phyloP scores from a whole-genome alignment of 2,888 invertebrate genomes.

The Nesidiocoris tenuis region DNA sequence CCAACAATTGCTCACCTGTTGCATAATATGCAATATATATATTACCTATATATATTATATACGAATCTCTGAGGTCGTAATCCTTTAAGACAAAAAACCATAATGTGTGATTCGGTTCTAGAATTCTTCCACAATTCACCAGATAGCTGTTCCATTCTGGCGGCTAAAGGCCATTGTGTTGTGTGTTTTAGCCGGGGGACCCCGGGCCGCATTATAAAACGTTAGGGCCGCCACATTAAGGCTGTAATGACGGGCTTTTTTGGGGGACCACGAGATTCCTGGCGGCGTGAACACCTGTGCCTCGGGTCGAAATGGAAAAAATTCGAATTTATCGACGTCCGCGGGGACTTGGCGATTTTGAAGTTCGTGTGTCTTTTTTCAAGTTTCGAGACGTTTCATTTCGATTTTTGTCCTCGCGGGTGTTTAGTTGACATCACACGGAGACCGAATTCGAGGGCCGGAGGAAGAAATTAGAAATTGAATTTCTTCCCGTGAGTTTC shows the following conservation, averaged over 20 bases:
- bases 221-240: neutral
- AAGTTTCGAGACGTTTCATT: too few relatives aligned
- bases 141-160: neutral
- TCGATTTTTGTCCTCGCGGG: too few relatives aligned
- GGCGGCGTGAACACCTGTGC: constrained; percentile 2
- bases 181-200: neutral
- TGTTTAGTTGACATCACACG: too few relatives aligned
- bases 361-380: neutral
- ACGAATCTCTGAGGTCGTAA: too few relatives aligned
- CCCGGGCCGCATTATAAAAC: constrained; percentile 7
- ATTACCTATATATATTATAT: too few relatives aligned
- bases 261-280: neutral
- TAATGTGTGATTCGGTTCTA: neutral
- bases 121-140: neutral
- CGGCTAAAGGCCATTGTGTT: neutral
- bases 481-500: too few relatives aligned
- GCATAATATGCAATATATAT: too few relatives aligned
- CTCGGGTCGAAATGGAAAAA: neutral
- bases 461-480: too few relatives aligned
- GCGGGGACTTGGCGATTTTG: neutral
- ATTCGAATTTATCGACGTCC: neutral
- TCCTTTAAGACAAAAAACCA: neutral
- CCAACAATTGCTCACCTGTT: too few relatives aligned
- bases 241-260: constrained; percentile 5
- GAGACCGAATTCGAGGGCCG: too few relatives aligned